Conservation (phyloP, 2,113 vertebrate genomes). For the Benitochromis conjunctus region DNA sequence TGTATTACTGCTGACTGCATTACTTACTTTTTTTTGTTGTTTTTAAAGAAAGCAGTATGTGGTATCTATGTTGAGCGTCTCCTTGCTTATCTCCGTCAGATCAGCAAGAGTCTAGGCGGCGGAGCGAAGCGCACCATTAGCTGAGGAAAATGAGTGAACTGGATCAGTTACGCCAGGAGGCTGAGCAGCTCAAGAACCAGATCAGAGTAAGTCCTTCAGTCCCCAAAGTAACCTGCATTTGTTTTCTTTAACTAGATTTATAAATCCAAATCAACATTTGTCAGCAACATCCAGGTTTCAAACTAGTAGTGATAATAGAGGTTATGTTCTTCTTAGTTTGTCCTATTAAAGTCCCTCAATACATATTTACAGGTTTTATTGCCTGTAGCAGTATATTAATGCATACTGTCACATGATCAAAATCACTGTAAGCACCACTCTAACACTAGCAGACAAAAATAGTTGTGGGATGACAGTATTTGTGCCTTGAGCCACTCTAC, state of each 20-base stretch:
- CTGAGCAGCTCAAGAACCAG: slow-evolving; percentile 99
- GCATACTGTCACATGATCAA: neutral
- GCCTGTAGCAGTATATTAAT: neutral
- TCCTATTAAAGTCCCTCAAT: neutral
- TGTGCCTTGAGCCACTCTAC: neutral
- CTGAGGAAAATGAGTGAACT: slow-evolving; percentile 97
- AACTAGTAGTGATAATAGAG: neutral
- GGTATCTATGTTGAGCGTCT: neutral
- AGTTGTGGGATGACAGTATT: neutral
- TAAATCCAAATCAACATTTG: neutral
- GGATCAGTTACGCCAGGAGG: slow-evolving; percentile 99
- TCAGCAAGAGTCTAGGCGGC: slow-evolving; percentile 80
- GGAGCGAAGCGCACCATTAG: slow-evolving; percentile 81
- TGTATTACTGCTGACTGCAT: neutral
- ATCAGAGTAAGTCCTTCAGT: slow-evolving; percentile 84
- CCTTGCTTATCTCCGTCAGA: slow-evolving; percentile 67
- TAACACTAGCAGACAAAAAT: neutral
- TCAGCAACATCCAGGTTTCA: neutral
- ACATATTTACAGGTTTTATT: neutral
- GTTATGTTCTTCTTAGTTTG: neutral
- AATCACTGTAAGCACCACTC: neutral
- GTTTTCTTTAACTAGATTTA: neutral
- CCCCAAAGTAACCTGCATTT: neutral
- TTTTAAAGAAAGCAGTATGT: neutral
- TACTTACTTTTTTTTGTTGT: neutral